Evolutionary conservation across 1,140 invertebrate genomes (phyloP), one percentile per base, ranked within the genome.

Genomic region (Micrasema longulum): DNA sequence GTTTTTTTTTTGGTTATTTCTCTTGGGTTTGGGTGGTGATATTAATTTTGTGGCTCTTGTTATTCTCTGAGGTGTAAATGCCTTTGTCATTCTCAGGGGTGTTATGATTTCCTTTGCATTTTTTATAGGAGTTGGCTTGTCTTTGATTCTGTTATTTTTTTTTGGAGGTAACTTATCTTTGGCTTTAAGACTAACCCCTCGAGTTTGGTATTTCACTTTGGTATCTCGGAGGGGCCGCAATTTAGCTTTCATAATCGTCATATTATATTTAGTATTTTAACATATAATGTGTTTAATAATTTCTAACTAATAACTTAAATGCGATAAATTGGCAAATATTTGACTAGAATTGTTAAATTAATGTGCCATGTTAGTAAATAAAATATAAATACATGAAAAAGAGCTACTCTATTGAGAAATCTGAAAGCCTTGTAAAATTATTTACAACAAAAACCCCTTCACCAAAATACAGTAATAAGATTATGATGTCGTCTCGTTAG

Each of bases 181-280:
- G 45, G 71, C 57, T 65, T 73, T 73, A 7, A 60, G 12, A 41
- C 31, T 63, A 45, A 26, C 57, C 23, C 43, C 60, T 53, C 57
- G 50, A 20, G 20, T 18, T 38, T 63, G 35, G 35, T 18, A 43
- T 69, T 73, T 73, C n/a, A 50, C 48, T 36, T 69, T 65, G 16
- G 71, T 45, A n/a, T 69, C 45, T 23, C 55, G 16, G 22, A 36
- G 64, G 36, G 50, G 50, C 45, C 64, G 67, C 31, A 67, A 47
- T 43, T 69, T 73, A 36, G 67, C 71, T 60, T 55, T 73, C 53
- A 73, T 73, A 38, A 69, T 73, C 52, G 71, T 73, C 71, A 73
- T 73, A 43, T 62, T 73, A 43, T 18, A 23, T 11, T 12, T n/a
- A 53, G 12, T 23, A 20, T 23, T 64, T 64, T 45, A 43, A 7